Base-by-base conservation (phyloP, 1,140 invertebrate species). In the Ceratina calcarata region DNA sequence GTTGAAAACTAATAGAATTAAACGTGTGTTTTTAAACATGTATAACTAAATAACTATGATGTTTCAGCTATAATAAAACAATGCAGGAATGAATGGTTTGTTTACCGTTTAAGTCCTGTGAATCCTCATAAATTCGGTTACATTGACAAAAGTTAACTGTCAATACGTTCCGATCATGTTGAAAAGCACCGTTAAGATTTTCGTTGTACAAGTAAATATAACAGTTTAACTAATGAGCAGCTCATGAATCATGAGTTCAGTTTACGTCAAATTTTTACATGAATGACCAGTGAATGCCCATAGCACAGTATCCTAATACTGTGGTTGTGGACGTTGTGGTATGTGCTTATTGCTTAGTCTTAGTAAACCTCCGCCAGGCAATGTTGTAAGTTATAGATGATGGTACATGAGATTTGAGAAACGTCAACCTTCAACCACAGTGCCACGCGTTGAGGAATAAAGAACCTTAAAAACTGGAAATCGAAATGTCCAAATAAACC, bases 51-150 rank as follows among this genome's bases (percentile, higher is more conserved):
- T 7, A 62, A 7, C 0, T 18, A 55, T 13, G 24, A 6, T 7
- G 0, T 2, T 27, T 45, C 0, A 10, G 0, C 8, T 16, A 10
- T 4, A 37, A 18, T n/a, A 72, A 71, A 64, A 45, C 49, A 62
- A 55, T 18, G 10, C 8, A 7, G 12, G 12, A 65, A 71, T 62
- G 16, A 61, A 60, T 62, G 57, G 60, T 12, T 57, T 80, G 27
- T 62, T 80, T 80, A 80, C 78, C 78, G 72, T 75, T 68, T 22
- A 74, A 1, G 18, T 67, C 22, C n/a, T 49, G 4, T 22, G 10
- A 53, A 45, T 75, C 24, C 45, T 80, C 71, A 80, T 80, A 75
- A 80, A 68, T 80, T 49, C 64, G 53, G 53, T 62, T 15, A 27
- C 8, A 51, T 55, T 37, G 22, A 18, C 16, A 64, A 68, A 55